Conservation (phyloP, 2,888 invertebrate genomes). For the Lasioglossum vierecki region DNA sequence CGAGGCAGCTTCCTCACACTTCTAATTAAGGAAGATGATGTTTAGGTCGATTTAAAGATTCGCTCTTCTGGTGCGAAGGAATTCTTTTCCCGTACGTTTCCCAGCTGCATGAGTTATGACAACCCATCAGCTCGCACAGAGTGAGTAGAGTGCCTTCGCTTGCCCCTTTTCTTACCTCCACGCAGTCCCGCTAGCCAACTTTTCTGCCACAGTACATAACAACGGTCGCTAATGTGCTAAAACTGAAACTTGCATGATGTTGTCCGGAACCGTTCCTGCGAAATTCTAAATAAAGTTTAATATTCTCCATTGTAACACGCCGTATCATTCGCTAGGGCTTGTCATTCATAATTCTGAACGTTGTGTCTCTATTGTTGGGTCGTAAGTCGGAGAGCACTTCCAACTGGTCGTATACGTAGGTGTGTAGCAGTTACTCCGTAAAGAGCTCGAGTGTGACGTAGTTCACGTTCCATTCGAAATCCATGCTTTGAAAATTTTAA, state of each 20-base stretch:
- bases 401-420: background rate
- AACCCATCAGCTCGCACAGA: background rate
- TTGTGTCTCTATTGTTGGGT: background rate
- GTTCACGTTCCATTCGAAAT: no score
- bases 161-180: conserved; percentile 1
- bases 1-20: background rate
- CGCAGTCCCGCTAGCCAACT: conserved; percentile 1
- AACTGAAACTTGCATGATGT: background rate
- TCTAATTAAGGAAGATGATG: background rate
- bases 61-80: background rate
- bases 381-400: background rate
- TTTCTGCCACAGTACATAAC: background rate
- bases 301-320: background rate
- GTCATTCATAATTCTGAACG: background rate
- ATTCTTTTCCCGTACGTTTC: background rate
- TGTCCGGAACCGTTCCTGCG: background rate
- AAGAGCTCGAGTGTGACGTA: no score
- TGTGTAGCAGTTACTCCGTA: no score
- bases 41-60: conserved; percentile 2
- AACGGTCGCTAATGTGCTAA: background rate
- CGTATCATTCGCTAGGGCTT: background rate
- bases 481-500: no score
- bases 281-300: background rate
- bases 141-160: background rate
- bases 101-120: background rate